phyloP scores from a whole-genome alignment of 2,888 invertebrate species.

The Copidosoma aretas region DNA sequence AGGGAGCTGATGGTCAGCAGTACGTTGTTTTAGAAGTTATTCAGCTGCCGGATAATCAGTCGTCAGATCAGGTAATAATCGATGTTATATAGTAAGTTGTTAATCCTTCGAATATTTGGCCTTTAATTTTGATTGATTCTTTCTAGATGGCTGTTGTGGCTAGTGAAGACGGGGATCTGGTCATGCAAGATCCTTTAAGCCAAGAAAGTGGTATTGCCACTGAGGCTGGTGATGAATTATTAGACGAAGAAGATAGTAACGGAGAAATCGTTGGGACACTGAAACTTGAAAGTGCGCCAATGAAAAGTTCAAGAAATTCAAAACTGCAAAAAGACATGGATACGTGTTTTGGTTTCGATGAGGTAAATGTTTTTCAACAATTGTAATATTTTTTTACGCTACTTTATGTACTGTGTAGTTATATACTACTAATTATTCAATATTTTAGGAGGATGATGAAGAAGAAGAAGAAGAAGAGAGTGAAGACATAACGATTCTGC shows the following conservation, averaged over 20 bases:
- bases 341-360: constrained; percentile 84
- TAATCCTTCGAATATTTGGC: not conserved
- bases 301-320: constrained; percentile 50
- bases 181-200: constrained; percentile 59
- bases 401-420: not conserved
- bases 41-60: constrained; percentile 75
- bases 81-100: not conserved
- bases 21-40: constrained; percentile 92
- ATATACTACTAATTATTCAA: not conserved
- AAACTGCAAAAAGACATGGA: constrained; percentile 72
- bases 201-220: constrained; percentile 64
- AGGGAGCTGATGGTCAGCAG: constrained; percentile 79
- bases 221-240: constrained; percentile 61
- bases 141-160: constrained; percentile 63
- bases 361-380: constrained; percentile 60
- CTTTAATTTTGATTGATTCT: constrained; percentile 16
- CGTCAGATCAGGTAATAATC: constrained; percentile 66
- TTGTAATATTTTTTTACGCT: constrained; percentile 14
- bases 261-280: constrained; percentile 47
- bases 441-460: constrained; percentile 60
- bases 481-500: constrained; percentile 56
- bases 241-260: constrained; percentile 63
- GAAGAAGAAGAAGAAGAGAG: constrained; percentile 61
- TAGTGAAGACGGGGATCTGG: constrained; percentile 62
- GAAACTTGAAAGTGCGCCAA: constrained; percentile 46